Evolutionary conservation across 2,113 vertebrate species (phyloP).

Genomic region (Mobula birostris): DNA sequence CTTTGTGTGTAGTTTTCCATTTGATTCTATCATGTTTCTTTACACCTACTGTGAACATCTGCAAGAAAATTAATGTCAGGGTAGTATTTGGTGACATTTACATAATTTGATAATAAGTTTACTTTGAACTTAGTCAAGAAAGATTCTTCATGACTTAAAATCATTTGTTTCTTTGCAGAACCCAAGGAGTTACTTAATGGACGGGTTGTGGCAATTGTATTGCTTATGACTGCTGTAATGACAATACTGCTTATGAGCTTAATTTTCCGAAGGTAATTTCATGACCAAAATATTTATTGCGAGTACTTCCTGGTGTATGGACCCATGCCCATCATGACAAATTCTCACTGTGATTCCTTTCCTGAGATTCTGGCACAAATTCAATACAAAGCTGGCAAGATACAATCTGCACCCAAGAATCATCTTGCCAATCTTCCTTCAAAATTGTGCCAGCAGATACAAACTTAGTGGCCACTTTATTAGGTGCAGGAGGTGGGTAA

Average conservation of each 20-base stretch:
- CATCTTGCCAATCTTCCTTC: background rate
- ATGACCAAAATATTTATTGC: background rate
- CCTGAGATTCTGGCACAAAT: background rate
- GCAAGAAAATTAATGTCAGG: too few species aligned
- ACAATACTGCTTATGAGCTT: background rate
- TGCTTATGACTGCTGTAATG: background rate
- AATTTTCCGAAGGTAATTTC: background rate
- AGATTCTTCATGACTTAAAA: background rate
- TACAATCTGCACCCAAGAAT: too few species aligned
- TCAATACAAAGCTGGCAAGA: background rate
- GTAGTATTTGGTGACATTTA: too few species aligned
- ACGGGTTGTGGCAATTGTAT: fast-evolving
- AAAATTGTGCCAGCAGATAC: background rate
- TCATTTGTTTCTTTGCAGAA: background rate
- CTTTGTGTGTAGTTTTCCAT: too few species aligned
- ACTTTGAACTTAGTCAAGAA: background rate
- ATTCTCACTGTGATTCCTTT: background rate
- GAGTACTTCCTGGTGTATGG: too few species aligned
- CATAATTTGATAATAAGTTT: too few species aligned
- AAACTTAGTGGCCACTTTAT: too few species aligned
- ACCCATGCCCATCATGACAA: background rate
- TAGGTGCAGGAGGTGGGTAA: too few species aligned
- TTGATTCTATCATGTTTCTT: too few species aligned
- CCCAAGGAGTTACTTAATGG: too few species aligned
- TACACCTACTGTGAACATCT: too few species aligned